Base-by-base conservation (phyloP, 2,888 invertebrate species). In the Diplolepis rosae region DNA sequence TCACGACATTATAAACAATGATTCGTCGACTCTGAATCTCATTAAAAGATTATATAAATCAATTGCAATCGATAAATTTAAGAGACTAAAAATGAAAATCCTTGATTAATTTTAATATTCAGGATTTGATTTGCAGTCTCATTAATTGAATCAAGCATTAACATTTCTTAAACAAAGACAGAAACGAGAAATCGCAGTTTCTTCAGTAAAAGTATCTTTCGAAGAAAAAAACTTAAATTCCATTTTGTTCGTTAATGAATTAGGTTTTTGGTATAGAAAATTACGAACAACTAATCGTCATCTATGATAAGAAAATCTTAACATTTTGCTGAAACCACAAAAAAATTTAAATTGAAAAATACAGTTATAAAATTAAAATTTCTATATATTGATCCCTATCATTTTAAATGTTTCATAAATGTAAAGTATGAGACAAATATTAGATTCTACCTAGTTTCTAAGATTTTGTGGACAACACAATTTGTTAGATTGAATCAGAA, bases 191-290 rank as follows among this genome's bases (percentile, higher is more conserved):
- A 24, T 30, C 5, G 30, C 6, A 5, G 30, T 30, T 54, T 15
- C 15, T 32, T 30, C 0, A 27, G 24, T n/a, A 22, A 18, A 22
- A 45, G 9, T 22, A 45, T 15, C 45, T 9, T 45, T 45, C 45
- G 4, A 7, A 9, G 18, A 39, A 42, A 45, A 45, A 45, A 15
- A 45, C 1, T 45, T 18, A 18, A 45, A 18, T 45, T 45, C 5
- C 9, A 56, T 61, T 39, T 61, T 61, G 56, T 39, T 61, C 35
- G 24, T 61, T 61, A 24, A 22, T 35, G 39, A 13, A 24, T 35
- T 50, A 4, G 24, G 7, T 61, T 61, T 61, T 61, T 61, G 61
- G 39, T 39, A 61, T 24, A 61, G 56, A 56, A 56, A 56, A 32
- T 13, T 61, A 61, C 22, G 18, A 18, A 35, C n/a, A n/a, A n/a